Base-by-base conservation (phyloP, 23 tunicate species). In the Diplosoma virens region DNA sequence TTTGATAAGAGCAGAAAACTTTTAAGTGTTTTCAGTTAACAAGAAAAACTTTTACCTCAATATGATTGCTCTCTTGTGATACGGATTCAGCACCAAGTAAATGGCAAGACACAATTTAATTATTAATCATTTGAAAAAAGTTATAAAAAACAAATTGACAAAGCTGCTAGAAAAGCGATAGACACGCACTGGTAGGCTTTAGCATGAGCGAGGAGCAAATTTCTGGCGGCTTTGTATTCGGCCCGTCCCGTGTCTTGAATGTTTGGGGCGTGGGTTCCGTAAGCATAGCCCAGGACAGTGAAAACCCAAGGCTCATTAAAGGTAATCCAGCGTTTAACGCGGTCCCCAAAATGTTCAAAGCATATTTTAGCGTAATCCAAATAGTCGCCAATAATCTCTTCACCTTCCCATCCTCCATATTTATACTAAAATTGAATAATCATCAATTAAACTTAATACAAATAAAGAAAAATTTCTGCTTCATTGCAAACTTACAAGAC, bases 261-360 rank as follows among this genome's bases (percentile, higher is more conserved):
- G 56, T 90, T 90, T 3, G 97, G 97, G 18, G 97, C 80, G 58
- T 90, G 89, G 26, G 56, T 74, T 33, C 86, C 97, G 41, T 71
- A 74, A 17, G 81, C 64, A 59, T 90, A 90, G 1, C 97, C 97
- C 24, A 90, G 83, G 18, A 74, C 97, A 27, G 82, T 71, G 46
- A 90, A 83, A 41, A 94, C 99, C 90, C 90, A 87, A 18, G 99
- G 99, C 68, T 94, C 99, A 60, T 94, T 94, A 32, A 87, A 79
- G 1, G 99, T 94, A 58, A 94, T 94, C 99, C 99, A 94, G 33
- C 33, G 32, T 47, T 87, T 82, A 11, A 94, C 99, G 67, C 85
- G 75, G 37, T 72, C 86, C 3, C 99, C 99, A 68, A 94, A 88
- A 45, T 66, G 68, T 30, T 60, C 54, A 71, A 82, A 94, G 69